Percentiles rank a stretch among this genome's conserved stretches.
These are phyloP conservation scores for Enteromius thamalakanensis DNA, from an alignment of 2,797 vertebrate species.

Conservation along the genomic window DNA sequence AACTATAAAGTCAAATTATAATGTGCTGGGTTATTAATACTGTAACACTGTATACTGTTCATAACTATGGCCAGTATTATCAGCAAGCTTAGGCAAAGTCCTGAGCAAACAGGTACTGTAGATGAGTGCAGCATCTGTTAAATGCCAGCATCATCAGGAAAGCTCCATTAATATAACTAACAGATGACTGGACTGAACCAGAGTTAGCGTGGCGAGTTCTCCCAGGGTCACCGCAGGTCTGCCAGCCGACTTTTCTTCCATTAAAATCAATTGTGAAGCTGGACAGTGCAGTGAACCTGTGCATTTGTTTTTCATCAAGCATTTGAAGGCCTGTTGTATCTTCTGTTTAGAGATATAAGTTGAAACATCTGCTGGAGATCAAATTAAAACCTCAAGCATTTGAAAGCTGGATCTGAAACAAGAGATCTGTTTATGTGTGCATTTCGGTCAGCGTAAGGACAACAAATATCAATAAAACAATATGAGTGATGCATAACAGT, in stretches of 20 bases:
- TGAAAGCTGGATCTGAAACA: constrained; percentile 18
- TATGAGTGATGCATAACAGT: not conserved
- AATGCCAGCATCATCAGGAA: constrained; percentile 55
- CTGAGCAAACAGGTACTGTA: not conserved
- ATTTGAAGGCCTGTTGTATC: constrained; percentile 18
- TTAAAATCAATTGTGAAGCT: constrained; percentile 25
- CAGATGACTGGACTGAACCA: constrained; percentile 56
- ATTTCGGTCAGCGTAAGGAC: constrained; percentile 10
- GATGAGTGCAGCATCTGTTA: not conserved
- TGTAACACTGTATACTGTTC: not conserved
- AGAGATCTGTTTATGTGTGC: constrained; percentile 19
- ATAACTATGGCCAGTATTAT: not conserved
- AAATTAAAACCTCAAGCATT: constrained; percentile 5
- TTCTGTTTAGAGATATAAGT: constrained; percentile 3
- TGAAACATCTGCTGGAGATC: constrained; percentile 25
- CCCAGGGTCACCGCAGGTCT: constrained; percentile 58
- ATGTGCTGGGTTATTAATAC: not conserved
- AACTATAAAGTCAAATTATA: constrained; percentile 4
- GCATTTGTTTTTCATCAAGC: constrained; percentile 38
- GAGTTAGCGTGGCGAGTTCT: constrained; percentile 47
- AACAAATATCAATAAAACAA: constrained; percentile 33
- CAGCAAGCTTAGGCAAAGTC: not conserved
- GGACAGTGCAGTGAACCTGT: not conserved
- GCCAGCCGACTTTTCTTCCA: constrained; percentile 54
- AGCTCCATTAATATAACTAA: constrained; percentile 65